phyloP scores from a whole-genome alignment of 2,888 invertebrate species.

The Philereme transversata region DNA sequence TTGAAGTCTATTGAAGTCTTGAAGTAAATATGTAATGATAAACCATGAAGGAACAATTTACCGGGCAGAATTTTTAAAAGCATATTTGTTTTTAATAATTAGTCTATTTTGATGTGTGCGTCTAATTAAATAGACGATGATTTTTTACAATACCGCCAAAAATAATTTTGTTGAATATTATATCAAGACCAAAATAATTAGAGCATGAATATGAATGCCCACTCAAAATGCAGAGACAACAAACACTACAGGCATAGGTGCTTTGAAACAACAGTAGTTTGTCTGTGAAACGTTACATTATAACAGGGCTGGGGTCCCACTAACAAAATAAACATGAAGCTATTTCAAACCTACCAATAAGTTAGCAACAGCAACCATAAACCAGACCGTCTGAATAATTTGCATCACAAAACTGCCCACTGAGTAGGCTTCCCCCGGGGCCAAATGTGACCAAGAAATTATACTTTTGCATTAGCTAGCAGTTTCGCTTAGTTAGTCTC shows the following conservation, averaged over 20 bases:
- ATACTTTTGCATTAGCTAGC: constrained; percentile 66
- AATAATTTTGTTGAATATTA: background rate
- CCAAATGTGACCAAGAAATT: constrained; percentile 59
- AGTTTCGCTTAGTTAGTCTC: constrained; percentile 63
- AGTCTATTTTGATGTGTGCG: no score
- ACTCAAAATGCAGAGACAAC: background rate
- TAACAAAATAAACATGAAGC: constrained; percentile 29
- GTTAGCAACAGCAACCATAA: constrained; percentile 39
- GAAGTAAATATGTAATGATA: no score
- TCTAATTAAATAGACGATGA: no score
- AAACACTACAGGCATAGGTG: background rate
- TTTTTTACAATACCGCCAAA: no score
- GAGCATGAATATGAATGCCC: background rate
- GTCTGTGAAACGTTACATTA: constrained; percentile 5
- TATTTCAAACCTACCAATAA: constrained; percentile 38
- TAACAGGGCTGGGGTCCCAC: constrained; percentile 5
- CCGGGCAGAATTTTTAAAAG: no score
- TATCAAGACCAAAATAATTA: background rate
- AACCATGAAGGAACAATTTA: no score
- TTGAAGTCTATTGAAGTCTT: no score
- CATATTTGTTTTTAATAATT: no score
- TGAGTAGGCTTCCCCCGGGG: constrained; percentile 32
- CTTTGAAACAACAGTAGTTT: constrained; percentile 11
- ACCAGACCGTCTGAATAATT: constrained; percentile 48
- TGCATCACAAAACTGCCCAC: constrained; percentile 53